phyloP scores from a whole-genome alignment of 2,797 vertebrate genomes.

The Mus spretus region DNA sequence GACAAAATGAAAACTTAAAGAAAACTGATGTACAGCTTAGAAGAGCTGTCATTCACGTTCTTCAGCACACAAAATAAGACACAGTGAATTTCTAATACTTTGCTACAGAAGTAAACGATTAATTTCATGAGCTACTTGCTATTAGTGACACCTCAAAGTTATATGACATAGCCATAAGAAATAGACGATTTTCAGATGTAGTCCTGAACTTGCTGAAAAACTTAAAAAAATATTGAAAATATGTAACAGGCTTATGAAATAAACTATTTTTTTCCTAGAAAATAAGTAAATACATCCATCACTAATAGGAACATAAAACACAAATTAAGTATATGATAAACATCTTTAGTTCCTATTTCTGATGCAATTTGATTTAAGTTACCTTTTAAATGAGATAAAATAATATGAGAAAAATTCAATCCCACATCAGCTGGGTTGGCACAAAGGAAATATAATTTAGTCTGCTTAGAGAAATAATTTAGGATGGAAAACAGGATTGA shows the following conservation, averaged over 20 bases:
- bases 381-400: background rate
- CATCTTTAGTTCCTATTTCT: conserved; percentile 33
- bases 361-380: background rate
- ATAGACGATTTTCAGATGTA: background rate
- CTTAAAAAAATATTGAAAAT: background rate
- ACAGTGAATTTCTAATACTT: background rate
- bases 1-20: background rate
- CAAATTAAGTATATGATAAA: background rate
- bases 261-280: background rate
- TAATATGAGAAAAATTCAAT: background rate
- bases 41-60: background rate
- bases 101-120: background rate
- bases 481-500: background rate
- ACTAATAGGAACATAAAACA: background rate
- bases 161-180: background rate
- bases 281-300: background rate
- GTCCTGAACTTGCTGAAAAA: background rate
- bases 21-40: background rate
- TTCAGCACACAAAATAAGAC: background rate
- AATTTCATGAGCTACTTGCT: background rate
- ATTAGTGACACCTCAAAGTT: background rate
- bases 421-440: background rate
- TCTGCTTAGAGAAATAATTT: conserved; percentile 32
- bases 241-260: background rate
- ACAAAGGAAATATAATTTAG: background rate